Evolutionary conservation across 1,140 invertebrate species (phyloP).

Genomic region (Idris sp.): DNA sequence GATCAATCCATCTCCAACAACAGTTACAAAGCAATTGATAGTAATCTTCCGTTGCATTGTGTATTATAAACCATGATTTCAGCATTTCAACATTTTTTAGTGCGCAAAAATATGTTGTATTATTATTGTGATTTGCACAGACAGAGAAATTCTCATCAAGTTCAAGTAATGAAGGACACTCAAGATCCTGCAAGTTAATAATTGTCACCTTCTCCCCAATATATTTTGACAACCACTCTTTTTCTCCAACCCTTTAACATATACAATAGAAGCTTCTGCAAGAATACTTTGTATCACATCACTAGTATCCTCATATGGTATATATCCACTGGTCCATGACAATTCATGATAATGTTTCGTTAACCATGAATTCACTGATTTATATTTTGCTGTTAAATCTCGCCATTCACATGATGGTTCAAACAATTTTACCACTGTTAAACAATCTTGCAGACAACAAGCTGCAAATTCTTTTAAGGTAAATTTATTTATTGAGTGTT

Average conservation of each 20-base stretch:
- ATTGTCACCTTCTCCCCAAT: no score
- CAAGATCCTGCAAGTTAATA: no score
- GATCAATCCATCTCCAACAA: no score
- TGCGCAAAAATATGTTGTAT: no score
- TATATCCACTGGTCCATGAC: slow-evolving; percentile 13
- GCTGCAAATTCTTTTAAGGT: slow-evolving; percentile 47
- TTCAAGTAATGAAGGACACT: no score
- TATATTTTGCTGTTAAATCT: slow-evolving; percentile 30
- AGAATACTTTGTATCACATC: slow-evolving; percentile 6
- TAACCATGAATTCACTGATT: slow-evolving; percentile 30
- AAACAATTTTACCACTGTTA: slow-evolving; percentile 16
- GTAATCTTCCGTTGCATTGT: no score
- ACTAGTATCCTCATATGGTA: slow-evolving; percentile 13
- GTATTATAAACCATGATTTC: no score
- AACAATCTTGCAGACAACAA: not conserved
- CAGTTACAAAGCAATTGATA: no score
- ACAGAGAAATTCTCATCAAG: no score
- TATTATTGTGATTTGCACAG: no score
- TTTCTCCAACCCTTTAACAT: slow-evolving; percentile 35
- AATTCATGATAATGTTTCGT: slow-evolving; percentile 32
- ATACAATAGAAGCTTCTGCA: slow-evolving; percentile 27
- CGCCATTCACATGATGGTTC: slow-evolving; percentile 28
- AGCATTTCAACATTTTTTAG: no score
- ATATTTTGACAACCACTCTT: slow-evolving; percentile 30
- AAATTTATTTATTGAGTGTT: slow-evolving; percentile 30